Evolutionary conservation across 2,113 vertebrate species (phyloP).

Genomic region (Sprattus sprattus): DNA sequence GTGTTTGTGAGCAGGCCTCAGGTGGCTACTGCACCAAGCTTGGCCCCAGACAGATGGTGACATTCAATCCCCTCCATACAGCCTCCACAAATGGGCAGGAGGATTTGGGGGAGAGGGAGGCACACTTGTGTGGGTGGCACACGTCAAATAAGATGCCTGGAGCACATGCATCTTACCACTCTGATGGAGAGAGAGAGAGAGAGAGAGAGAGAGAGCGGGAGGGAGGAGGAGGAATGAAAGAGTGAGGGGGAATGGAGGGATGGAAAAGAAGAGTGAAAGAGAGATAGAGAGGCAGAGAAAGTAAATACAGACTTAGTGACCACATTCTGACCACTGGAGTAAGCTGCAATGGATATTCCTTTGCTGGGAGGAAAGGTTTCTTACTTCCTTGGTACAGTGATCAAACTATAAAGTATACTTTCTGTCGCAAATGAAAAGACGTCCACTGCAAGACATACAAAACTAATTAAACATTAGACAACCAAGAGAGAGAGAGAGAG

Average conservation of each 20-base stretch:
- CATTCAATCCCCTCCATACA: constrained; percentile 62
- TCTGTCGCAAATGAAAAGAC: background rate
- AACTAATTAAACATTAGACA: background rate
- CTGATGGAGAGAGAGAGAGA: background rate
- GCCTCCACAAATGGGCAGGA: constrained; percentile 43
- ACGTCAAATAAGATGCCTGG: constrained; percentile 44
- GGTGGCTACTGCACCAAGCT: constrained; percentile 31
- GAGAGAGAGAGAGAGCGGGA: background rate
- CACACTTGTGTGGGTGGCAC: constrained; percentile 46
- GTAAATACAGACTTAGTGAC: background rate
- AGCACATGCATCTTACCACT: background rate
- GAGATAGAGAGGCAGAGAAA: background rate
- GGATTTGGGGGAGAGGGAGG: constrained; percentile 48
- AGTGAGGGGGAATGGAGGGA: background rate
- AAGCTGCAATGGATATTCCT: background rate
- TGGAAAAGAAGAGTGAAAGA: background rate
- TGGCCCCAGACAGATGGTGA: constrained; percentile 68
- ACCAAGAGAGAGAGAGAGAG: background rate
- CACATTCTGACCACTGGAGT: background rate
- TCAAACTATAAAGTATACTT: background rate
- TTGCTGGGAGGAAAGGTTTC: background rate
- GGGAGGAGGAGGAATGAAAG: background rate
- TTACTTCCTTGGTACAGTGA: background rate
- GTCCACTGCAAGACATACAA: background rate
- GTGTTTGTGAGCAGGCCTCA: background rate